Percentiles rank a stretch among this genome's conserved stretches.
phyloP scores from a whole-genome alignment of 2,888 invertebrate species.

The Agrotis ipsilon region DNA sequence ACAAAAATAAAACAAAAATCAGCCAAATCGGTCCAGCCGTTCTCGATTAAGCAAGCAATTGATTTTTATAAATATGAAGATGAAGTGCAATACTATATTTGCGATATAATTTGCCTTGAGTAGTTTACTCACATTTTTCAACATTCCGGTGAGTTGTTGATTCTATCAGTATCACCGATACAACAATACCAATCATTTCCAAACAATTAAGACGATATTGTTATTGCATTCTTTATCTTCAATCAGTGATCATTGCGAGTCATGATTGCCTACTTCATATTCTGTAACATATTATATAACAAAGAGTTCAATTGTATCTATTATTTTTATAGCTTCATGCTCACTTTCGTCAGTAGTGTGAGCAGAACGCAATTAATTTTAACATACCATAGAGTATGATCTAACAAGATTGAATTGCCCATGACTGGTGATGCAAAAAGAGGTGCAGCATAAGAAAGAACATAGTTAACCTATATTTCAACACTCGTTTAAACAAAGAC shows the following conservation, averaged over 20 bases:
- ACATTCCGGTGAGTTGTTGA: constrained; percentile 3
- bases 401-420: background rate
- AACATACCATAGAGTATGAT: constrained; percentile 16
- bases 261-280: constrained; percentile 33
- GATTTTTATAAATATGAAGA: too few species aligned
- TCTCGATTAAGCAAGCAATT: too few species aligned
- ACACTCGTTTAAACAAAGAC: too few species aligned
- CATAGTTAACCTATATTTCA: background rate
- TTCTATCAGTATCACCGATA: constrained; percentile 24
- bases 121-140: background rate
- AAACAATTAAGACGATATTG: constrained; percentile 6
- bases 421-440: constrained; percentile 5
- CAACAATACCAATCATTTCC: constrained; percentile 7
- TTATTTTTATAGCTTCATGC: constrained; percentile 40
- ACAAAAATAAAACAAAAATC: too few species aligned
- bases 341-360: constrained; percentile 23
- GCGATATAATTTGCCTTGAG: too few species aligned
- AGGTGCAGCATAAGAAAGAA: background rate
- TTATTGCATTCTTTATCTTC: constrained; percentile 40
- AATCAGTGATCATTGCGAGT: constrained; percentile 29
- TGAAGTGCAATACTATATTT: too few species aligned
- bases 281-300: constrained; percentile 42
- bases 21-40: too few species aligned
- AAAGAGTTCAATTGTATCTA: constrained; percentile 18
- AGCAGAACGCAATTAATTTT: constrained; percentile 34